Evolutionary conservation across 1,140 invertebrate species (phyloP).

Genomic region (Stegodyphus dumicola): DNA sequence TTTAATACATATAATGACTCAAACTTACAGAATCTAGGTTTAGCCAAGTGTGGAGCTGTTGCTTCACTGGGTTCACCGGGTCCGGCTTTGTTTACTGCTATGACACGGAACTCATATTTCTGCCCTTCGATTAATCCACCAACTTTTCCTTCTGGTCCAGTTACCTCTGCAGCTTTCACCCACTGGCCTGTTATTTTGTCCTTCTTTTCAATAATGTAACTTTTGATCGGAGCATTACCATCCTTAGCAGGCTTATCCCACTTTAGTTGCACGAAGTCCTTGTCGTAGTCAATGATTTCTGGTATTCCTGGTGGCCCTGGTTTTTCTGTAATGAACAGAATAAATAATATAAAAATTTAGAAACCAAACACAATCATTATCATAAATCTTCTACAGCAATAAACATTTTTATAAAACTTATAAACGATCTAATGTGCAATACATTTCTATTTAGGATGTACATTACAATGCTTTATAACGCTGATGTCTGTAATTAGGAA

Average conservation of each 20-base stretch:
- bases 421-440: no score
- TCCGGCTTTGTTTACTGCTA: slow-evolving; percentile 94
- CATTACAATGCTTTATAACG: no score
- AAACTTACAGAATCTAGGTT: slow-evolving; percentile 57
- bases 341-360: no score
- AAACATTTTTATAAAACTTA: no score
- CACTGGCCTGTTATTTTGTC: slow-evolving; percentile 88
- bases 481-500: no score
- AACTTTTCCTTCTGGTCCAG: slow-evolving; percentile 84
- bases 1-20: neutral
- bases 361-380: no score
- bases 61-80: slow-evolving; percentile 81
- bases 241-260: slow-evolving; percentile 88
- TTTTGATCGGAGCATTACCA: slow-evolving; percentile 93
- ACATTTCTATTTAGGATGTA: no score
- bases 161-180: slow-evolving; percentile 79
- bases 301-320: slow-evolving; percentile 92
- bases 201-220: slow-evolving; percentile 97
- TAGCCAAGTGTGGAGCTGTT: slow-evolving; percentile 51
- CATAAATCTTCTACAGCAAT: no score
- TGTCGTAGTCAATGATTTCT: slow-evolving; percentile 92
- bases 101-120: slow-evolving; percentile 91
- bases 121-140: slow-evolving; percentile 88
- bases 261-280: slow-evolving; percentile 80
- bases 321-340: slow-evolving; percentile 74